Percentiles rank a stretch among this genome's conserved stretches.
Conservation (phyloP, 2,888 invertebrate species). For the Drosophila kuntzei region DNA sequence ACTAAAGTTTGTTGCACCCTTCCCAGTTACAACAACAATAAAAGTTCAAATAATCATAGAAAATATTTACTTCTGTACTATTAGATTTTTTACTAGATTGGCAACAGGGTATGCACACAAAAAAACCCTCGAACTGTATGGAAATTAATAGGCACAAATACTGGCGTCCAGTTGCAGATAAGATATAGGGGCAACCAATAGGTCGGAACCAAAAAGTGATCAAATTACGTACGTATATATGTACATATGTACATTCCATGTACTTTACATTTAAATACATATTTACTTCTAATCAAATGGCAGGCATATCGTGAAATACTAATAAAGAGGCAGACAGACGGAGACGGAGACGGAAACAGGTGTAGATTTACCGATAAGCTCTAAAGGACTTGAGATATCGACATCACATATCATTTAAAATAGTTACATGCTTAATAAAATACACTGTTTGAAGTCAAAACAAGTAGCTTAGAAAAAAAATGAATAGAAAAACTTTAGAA, state of each 20-base stretch:
- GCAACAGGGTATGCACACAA: conserved; percentile 5
- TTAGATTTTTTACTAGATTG: background rate
- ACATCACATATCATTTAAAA: conserved; percentile 9
- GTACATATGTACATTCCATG: conserved; percentile 7
- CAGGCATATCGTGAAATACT: background rate
- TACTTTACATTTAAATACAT: background rate
- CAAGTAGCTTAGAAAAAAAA: background rate
- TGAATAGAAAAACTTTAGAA: conserved; percentile 28
- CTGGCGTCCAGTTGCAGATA: conserved; percentile 38
- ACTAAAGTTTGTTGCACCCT: conserved; percentile 66
- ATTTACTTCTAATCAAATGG: conserved; percentile 7
- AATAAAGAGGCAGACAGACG: background rate
- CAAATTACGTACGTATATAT: conserved; percentile 4
- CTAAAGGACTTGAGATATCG: conserved; percentile 26
- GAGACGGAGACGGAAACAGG: conserved; percentile 9
- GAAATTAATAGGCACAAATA: conserved; percentile 35
- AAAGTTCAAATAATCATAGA: no score
- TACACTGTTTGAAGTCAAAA: conserved; percentile 10
- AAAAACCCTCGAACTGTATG: conserved; percentile 26
- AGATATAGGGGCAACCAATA: conserved; percentile 37
- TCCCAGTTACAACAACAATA: background rate
- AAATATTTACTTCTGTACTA: background rate
- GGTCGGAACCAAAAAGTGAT: conserved; percentile 18
- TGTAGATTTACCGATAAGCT: conserved; percentile 30
- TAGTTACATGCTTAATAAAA: background rate